Percentiles rank a stretch among this genome's conserved stretches.
phyloP scores from a whole-genome alignment of 2,113 vertebrate genomes.

The Pelecanoides urinatrix region DNA sequence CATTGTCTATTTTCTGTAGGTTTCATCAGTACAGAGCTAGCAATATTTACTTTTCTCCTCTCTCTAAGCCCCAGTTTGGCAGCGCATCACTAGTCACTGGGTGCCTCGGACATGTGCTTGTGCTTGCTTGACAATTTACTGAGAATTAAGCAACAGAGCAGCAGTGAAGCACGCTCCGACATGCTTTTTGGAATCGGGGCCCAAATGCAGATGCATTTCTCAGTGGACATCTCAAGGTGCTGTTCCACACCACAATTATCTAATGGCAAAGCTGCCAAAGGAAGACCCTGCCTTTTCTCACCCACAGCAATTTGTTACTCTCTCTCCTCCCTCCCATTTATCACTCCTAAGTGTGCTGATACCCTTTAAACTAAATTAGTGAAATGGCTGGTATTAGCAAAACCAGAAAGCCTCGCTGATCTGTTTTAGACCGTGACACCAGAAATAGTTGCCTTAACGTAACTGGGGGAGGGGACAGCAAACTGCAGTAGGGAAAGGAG shows the following conservation, averaged over 20 bases:
- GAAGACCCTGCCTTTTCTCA: constrained; percentile 25
- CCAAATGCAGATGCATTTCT: not conserved
- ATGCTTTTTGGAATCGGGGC: not conserved
- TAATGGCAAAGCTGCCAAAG: constrained; percentile 18
- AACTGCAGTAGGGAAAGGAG: not conserved
- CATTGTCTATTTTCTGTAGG: not conserved
- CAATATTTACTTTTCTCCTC: not conserved
- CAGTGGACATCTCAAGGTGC: not conserved
- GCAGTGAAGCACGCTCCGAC: not conserved
- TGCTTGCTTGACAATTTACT: not conserved
- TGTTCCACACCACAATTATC: constrained; percentile 2
- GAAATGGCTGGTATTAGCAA: not conserved
- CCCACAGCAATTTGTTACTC: constrained; percentile 20
- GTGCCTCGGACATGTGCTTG: not conserved
- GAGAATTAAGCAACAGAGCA: not conserved
- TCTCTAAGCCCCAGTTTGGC: not conserved
- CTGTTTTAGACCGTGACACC: not conserved
- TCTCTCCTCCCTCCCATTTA: constrained; percentile 14
- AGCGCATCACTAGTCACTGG: not conserved
- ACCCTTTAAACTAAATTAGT: constrained; percentile 33
- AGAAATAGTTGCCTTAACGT: not conserved
- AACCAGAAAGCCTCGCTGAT: not conserved
- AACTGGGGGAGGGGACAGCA: not conserved
- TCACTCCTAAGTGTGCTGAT: constrained; percentile 29
- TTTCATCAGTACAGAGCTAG: not conserved